Evolutionary conservation across 2,113 vertebrate genomes (phyloP), one percentile per base, ranked within the genome.

Genomic region (Mesembrinibis cayennensis): DNA sequence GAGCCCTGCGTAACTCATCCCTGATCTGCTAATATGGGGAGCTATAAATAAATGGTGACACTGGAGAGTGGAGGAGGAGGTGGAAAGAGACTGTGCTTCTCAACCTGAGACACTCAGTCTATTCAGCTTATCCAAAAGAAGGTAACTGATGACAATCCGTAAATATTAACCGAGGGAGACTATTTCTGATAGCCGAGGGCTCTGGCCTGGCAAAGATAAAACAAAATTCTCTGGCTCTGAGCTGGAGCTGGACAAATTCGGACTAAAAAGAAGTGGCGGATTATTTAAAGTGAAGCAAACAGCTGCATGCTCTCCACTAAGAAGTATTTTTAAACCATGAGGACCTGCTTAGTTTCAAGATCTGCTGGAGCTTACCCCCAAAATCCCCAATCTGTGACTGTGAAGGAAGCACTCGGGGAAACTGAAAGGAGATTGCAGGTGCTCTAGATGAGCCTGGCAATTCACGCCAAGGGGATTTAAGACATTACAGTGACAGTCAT

Each of bases 1-100:
- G 67, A 92, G 67, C 70, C 56, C 88, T 73, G 63, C 5, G 21
- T 95, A 92, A 59, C 74, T 83, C 87, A 90, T 62, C 53, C 42
- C 69, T 86, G 90, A 89, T 83, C 88, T 83, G 59, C 62, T 80
- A 77, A 73, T 66, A 72, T 29, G 49, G 44, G 30, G 79, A 95
- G 55, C 95, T 97, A 97, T 96, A 97, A 97, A 97, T 97, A 96
- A 86, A 73, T 26, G 26, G 50, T 97, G 97, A 96, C 90, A 97
- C 76, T 11, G 5, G 79, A 85, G 85, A 96, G 65, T 0, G 1
- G 45, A 23, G 47, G 52, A 88, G 82, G 62, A 80, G 81, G 49
- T 49, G 32, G 85, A 77, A 76, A 58, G 55, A 76, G 58, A 59
- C 85, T 45, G 44, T 59, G 85, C 71, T 83, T 77, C 86, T 83